A percentile compares a stretch with the other conserved stretches of the same genome.
Evolutionary conservation across 2,888 invertebrate genomes (phyloP).

Genomic region (Himalopsyche japonica): DNA sequence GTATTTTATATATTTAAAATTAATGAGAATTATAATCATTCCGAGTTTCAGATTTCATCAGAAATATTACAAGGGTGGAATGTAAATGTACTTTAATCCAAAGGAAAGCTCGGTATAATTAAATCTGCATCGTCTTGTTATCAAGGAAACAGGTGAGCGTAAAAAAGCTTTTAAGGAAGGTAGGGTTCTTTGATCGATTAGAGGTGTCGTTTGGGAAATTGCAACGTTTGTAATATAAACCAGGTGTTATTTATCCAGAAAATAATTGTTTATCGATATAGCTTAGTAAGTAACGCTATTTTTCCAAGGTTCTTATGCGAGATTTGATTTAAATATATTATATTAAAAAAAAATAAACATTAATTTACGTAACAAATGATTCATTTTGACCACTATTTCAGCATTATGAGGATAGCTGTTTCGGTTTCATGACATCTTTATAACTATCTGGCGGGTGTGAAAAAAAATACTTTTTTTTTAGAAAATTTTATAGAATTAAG

Average conservation of each 20-base stretch:
- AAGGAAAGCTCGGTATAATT: background rate
- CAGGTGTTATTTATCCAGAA: background rate
- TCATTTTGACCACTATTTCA: too few relatives aligned
- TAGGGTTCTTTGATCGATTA: background rate
- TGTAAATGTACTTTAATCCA: background rate
- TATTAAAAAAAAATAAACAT: too few relatives aligned
- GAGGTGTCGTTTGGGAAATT: background rate
- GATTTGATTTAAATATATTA: too few relatives aligned
- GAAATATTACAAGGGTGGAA: background rate
- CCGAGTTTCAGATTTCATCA: background rate
- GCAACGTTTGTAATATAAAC: background rate
- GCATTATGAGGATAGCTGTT: too few relatives aligned
- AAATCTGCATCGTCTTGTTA: background rate
- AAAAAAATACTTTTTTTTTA: too few relatives aligned
- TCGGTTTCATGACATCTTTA: too few relatives aligned
- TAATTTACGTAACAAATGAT: too few relatives aligned
- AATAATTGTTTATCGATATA: background rate
- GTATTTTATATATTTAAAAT: background rate
- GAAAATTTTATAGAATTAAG: too few relatives aligned
- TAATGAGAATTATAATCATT: background rate
- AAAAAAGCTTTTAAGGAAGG: background rate
- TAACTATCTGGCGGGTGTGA: too few relatives aligned
- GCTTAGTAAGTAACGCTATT: too few relatives aligned
- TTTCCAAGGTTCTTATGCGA: too few relatives aligned
- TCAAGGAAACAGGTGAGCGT: background rate